These are phyloP conservation scores for Anomalospiza imberbis DNA, from an alignment of 2,797 vertebrate species.

Conservation along the genomic window DNA sequence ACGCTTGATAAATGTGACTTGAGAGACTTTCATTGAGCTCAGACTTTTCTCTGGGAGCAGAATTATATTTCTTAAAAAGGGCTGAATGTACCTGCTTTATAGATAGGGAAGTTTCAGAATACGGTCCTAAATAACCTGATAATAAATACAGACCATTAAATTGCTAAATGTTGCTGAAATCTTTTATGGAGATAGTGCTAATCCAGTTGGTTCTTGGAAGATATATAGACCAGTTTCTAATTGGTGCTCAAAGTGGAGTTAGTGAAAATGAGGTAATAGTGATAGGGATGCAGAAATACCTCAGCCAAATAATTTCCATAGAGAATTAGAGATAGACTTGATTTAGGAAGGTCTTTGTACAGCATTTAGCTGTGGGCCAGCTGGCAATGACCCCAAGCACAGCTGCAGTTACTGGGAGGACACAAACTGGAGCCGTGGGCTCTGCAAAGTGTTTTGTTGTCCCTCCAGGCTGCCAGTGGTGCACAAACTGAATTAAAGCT, in stretches of 20 bases:
- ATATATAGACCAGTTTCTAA: background rate
- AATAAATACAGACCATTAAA: slow-evolving; percentile 24
- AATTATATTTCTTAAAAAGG: background rate
- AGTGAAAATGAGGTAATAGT: background rate
- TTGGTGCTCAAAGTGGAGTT: background rate
- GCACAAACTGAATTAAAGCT: background rate
- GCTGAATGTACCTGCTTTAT: background rate
- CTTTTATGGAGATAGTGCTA: background rate
- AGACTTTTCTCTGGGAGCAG: background rate
- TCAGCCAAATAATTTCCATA: background rate
- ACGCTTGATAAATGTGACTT: background rate
- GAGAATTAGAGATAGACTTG: background rate
- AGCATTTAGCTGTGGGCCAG: background rate
- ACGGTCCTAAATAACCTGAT: background rate
- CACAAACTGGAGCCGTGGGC: background rate
- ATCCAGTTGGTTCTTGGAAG: background rate
- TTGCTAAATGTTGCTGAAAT: slow-evolving; percentile 5
- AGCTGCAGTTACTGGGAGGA: background rate
- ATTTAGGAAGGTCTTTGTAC: background rate
- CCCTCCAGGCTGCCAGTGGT: background rate
- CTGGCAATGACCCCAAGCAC: background rate
- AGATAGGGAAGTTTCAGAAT: background rate
- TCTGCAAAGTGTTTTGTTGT: background rate
- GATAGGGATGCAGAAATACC: background rate
- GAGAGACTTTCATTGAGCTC: background rate